phyloP scores from a whole-genome alignment of 2,888 invertebrate genomes.

The Oscheius sp. region DNA sequence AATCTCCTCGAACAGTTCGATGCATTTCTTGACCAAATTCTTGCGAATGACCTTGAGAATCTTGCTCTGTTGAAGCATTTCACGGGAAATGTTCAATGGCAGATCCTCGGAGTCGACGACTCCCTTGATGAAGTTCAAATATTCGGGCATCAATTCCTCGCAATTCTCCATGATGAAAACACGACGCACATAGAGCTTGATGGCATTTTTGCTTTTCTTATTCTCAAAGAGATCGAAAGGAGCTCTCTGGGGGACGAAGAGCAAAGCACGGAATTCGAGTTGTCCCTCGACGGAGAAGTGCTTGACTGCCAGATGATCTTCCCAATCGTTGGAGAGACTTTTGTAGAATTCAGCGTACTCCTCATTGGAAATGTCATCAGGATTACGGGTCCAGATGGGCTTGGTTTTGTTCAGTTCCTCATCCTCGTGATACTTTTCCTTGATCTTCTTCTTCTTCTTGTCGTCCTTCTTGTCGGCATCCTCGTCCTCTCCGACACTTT shows the following conservation, averaged over 20 bases:
- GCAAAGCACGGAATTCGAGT: slow-evolving; percentile 77
- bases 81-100: slow-evolving; percentile 97
- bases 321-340: slow-evolving; percentile 77
- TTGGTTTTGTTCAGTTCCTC: slow-evolving; percentile 92
- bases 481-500: slow-evolving; percentile 79
- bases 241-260: slow-evolving; percentile 77
- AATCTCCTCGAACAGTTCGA: slow-evolving; percentile 95
- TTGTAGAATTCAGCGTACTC: slow-evolving; percentile 76
- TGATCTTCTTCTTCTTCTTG: slow-evolving; percentile 94
- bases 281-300: slow-evolving; percentile 74
- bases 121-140: slow-evolving; percentile 83
- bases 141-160: slow-evolving; percentile 98
- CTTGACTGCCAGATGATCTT: slow-evolving; percentile 78
- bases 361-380: slow-evolving; percentile 77
- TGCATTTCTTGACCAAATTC: slow-evolving; percentile 97
- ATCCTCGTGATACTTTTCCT: slow-evolving; percentile 95
- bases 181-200: slow-evolving; percentile 87
- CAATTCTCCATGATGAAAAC: slow-evolving; percentile 99
- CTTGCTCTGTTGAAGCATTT: slow-evolving; percentile 99
- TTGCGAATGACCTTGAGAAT: slow-evolving; percentile 98
- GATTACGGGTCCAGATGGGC: slow-evolving; percentile 77
- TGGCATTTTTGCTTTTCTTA: slow-evolving; percentile 97
- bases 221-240: slow-evolving; percentile 98
- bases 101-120: slow-evolving; percentile 99
- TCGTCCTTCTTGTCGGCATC: slow-evolving; percentile 78